Percentiles rank a stretch among this genome's conserved stretches.
These are phyloP conservation scores for Cinclus cinclus DNA, from an alignment of 2,113 vertebrate species.

Conservation along the genomic window DNA sequence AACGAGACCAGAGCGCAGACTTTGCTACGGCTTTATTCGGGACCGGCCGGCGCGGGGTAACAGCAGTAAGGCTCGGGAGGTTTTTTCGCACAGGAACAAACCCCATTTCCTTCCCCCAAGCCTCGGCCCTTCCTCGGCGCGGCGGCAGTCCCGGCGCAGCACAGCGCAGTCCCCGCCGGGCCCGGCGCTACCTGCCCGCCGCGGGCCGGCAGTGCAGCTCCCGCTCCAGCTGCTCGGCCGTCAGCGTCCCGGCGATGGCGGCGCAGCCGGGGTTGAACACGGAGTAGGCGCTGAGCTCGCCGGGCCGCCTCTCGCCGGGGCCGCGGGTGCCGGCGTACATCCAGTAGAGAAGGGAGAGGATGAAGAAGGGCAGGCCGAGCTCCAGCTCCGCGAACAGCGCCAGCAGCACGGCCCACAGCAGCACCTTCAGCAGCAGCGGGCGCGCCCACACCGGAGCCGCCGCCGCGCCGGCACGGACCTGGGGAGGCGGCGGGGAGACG, in stretches of 20 bases:
- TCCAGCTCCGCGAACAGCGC: slow-evolving; percentile 88
- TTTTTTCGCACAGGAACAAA: not conserved
- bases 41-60: too few species aligned
- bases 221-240: slow-evolving; percentile 90
- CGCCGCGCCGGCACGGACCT: not conserved
- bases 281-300: slow-evolving; percentile 92
- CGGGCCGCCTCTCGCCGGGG: slow-evolving; percentile 73
- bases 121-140: not conserved
- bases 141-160: not conserved
- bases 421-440: slow-evolving; percentile 78
- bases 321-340: slow-evolving; percentile 85
- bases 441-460: not conserved
- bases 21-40: slow-evolving; percentile 15
- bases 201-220: slow-evolving; percentile 83
- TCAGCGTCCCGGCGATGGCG: slow-evolving; percentile 87
- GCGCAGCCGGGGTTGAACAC: slow-evolving; percentile 93
- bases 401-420: slow-evolving; percentile 89
- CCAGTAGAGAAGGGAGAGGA: slow-evolving; percentile 92
- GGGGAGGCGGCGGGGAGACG: too few species aligned
- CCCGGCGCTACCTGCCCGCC: not conserved
- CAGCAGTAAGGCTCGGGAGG: not conserved
- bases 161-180: not conserved
- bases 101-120: fast-evolving
- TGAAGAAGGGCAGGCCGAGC: slow-evolving; percentile 86
- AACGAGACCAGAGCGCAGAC: not conserved